Evolutionary conservation across 2,113 vertebrate species (phyloP).

Genomic region (Ginglymostoma cirratum): DNA sequence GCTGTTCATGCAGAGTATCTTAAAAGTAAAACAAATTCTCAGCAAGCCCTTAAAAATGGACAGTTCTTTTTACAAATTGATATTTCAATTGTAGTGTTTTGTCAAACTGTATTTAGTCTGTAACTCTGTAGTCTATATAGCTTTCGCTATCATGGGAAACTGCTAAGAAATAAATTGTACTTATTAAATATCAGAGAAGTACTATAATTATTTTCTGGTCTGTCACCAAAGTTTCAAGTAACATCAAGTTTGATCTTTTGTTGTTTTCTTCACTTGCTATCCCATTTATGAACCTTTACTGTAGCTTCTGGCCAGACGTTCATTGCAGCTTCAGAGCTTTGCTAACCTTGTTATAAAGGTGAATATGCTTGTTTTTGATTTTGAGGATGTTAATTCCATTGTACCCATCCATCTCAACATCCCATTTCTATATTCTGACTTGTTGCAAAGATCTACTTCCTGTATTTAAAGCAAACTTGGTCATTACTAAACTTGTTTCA

Average conservation of each 20-base stretch:
- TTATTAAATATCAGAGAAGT: constrained; percentile 32
- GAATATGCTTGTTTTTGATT: background rate
- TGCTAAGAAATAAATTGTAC: constrained; percentile 33
- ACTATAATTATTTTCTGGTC: background rate
- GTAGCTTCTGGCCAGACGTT: background rate
- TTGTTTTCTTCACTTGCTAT: background rate
- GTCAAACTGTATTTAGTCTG: constrained; percentile 30
- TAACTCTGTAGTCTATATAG: constrained; percentile 27
- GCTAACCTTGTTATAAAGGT: background rate
- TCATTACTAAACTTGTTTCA: background rate
- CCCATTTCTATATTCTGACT: background rate
- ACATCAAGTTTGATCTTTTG: background rate
- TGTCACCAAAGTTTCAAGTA: background rate
- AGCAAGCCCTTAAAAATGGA: constrained; percentile 8
- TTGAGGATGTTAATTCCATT: background rate
- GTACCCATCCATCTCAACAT: no score
- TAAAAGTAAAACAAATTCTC: background rate
- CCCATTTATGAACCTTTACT: background rate
- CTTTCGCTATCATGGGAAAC: constrained; percentile 29
- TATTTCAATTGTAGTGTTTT: constrained; percentile 29
- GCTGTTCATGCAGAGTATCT: background rate
- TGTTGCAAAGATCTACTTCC: background rate
- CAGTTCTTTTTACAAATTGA: constrained; percentile 18
- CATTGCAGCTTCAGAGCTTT: background rate
- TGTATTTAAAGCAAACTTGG: background rate